Percentiles rank a stretch among this genome's conserved stretches.
Evolutionary conservation across 2,113 vertebrate species (phyloP).

Genomic region (Ammodytes marinus): DNA sequence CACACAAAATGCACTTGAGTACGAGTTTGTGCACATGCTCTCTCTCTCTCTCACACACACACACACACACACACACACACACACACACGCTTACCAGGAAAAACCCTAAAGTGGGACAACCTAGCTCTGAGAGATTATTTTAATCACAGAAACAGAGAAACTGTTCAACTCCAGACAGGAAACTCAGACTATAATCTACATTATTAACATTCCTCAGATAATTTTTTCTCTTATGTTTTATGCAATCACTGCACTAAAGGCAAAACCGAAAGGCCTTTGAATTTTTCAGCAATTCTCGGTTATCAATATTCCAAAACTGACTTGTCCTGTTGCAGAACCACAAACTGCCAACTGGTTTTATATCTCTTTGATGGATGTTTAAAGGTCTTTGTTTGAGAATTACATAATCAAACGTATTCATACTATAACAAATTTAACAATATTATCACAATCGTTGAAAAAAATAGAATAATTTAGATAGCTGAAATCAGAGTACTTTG

Average conservation of each 20-base stretch:
- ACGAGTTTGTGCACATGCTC: too few relatives aligned
- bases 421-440: neutral
- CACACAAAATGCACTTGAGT: slow-evolving; percentile 38
- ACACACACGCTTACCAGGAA: slow-evolving; percentile 9
- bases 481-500: neutral
- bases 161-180: slow-evolving; percentile 56
- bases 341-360: neutral
- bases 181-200: slow-evolving; percentile 76
- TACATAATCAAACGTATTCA: neutral
- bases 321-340: neutral
- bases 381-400: neutral
- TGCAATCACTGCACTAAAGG: slow-evolving; percentile 30
- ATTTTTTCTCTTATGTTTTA: slow-evolving; percentile 50
- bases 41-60: neutral
- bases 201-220: slow-evolving; percentile 84
- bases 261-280: neutral
- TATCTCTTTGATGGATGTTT: neutral
- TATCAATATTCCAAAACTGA: slow-evolving; percentile 4
- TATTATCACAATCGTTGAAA: neutral
- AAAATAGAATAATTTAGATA: neutral
- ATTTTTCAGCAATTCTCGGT: slow-evolving; percentile 4
- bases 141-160: slow-evolving; percentile 80
- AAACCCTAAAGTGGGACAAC: slow-evolving; percentile 37
- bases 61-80: slow-evolving; percentile 13
- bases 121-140: slow-evolving; percentile 75